Conservation (phyloP, 1,140 invertebrate species). For the Oscheius sp. region DNA sequence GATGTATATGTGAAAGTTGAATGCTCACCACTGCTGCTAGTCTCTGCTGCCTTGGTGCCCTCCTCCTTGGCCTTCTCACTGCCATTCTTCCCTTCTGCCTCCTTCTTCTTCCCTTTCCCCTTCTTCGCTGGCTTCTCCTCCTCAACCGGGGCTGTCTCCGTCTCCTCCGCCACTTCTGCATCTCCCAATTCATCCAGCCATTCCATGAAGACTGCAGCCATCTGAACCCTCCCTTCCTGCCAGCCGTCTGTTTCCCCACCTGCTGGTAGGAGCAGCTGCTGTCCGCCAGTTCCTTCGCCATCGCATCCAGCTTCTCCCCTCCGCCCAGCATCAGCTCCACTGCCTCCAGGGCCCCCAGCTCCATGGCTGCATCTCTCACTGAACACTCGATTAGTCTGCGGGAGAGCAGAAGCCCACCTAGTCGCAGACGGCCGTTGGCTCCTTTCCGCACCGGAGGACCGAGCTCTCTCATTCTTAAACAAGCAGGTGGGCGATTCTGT, state of each 20-base stretch:
- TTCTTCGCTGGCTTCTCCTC: background rate
- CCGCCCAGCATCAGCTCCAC: background rate
- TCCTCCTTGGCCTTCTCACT: background rate
- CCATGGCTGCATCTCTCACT: slow-evolving; percentile 1
- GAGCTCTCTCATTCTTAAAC: background rate
- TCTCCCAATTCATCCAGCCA: slow-evolving; percentile 5
- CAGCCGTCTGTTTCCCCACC: background rate
- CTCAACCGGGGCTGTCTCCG: background rate
- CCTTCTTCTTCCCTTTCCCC: background rate
- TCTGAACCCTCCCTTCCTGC: slow-evolving; percentile 1
- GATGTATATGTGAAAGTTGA: too few species aligned
- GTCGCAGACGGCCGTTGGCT: background rate
- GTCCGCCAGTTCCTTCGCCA: background rate
- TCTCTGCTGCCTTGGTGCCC: background rate
- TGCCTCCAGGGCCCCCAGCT: background rate
- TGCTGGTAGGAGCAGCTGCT: background rate
- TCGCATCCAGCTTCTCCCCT: background rate
- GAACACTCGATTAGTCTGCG: background rate
- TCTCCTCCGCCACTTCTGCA: background rate
- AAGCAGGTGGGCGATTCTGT: too few species aligned
- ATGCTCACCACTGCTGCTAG: too few species aligned
- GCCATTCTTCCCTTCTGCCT: background rate
- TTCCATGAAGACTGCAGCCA: background rate
- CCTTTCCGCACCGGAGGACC: background rate
- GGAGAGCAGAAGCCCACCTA: background rate